Base-by-base conservation (phyloP, 2,797 vertebrate genomes). In the Scolopax bukidnonensis region DNA sequence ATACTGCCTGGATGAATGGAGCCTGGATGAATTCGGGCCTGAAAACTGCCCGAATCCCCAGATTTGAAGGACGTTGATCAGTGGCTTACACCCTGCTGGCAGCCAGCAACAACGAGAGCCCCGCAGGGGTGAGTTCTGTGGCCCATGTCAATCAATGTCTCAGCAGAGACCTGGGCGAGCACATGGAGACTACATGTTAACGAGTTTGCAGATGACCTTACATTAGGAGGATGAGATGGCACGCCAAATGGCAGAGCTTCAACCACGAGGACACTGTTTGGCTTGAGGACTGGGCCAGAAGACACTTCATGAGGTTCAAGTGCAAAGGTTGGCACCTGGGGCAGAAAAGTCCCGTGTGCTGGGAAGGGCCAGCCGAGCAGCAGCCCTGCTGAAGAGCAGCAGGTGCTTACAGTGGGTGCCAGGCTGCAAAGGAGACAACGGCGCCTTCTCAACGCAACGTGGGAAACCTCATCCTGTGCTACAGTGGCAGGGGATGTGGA, bases 311-410 rank as follows among this genome's bases (percentile, higher is more conserved):
- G 1, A 45, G 7, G 27, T 68, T 86, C 73, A 77, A 80, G 32
- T 14, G 30, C 25, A 67, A 83, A 85, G 7, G 16, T 63, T 36
- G 65, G 43, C 60, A 80, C 48, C 19, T 30, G 16, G 23, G 67
- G 23, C 0, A 0, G 61, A 65, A 87, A 89, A 69, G 45, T 57
- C 43, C 56, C 41, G 30, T 0, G 1, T 45, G 60, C 64, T 43
- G 10, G 27, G n/a, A 85, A 53, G 21, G 5, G 82, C 54, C 1
- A 2, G 20, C 16, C 1, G 4, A 68, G 63, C 17, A 84, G 70
- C 64, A 87, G 38, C 23, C 47, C 50, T 75, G 74, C 16, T 1
- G 2, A 78, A 68, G 71, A 50, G 7, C 54, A 81, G 43, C 41
- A 17, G 32, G 53, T 23, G 28, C 45, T 68, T 48, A 40, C 6